phyloP scores from a whole-genome alignment of 2,113 vertebrate genomes.

The Vicugna pacos region DNA sequence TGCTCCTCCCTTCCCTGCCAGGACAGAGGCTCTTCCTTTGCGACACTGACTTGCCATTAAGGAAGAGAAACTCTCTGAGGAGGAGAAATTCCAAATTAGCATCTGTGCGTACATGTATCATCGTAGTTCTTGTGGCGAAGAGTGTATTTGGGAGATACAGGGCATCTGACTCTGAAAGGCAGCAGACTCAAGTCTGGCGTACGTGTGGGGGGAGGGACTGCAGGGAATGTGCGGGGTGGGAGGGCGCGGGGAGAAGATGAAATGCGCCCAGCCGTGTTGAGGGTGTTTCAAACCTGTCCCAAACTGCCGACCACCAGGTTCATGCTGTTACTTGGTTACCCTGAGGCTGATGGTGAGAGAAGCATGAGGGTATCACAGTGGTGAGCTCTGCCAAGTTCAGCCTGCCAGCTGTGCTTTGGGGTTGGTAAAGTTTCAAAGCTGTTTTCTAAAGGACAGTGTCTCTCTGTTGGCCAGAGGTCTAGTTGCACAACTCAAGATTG shows the following conservation, averaged over 20 bases:
- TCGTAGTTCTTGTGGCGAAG: not conserved
- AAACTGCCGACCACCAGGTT: not conserved
- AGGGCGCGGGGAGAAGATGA: not conserved
- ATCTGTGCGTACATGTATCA: rapidly evolving
- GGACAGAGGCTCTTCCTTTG: not conserved
- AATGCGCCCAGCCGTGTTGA: not conserved
- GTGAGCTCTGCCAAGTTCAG: not conserved
- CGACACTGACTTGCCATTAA: not conserved
- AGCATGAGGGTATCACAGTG: not conserved
- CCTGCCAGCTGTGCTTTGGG: not conserved
- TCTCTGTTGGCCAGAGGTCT: not conserved
- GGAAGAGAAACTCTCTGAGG: not conserved
- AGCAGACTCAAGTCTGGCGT: not conserved
- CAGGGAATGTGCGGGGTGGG: not conserved
- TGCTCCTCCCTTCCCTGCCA: not conserved
- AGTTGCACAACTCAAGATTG: not conserved
- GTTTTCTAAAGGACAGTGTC: not conserved
- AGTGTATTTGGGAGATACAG: not conserved
- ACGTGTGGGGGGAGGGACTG: not conserved
- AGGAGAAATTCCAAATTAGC: not conserved
- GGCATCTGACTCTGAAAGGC: not conserved
- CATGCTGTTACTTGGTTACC: too few species aligned
- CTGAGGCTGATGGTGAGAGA: not conserved
- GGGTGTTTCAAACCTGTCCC: not conserved
- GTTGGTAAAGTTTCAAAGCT: not conserved